Base-by-base conservation (phyloP, 1,140 invertebrate species). In the Pararge aegeria region DNA sequence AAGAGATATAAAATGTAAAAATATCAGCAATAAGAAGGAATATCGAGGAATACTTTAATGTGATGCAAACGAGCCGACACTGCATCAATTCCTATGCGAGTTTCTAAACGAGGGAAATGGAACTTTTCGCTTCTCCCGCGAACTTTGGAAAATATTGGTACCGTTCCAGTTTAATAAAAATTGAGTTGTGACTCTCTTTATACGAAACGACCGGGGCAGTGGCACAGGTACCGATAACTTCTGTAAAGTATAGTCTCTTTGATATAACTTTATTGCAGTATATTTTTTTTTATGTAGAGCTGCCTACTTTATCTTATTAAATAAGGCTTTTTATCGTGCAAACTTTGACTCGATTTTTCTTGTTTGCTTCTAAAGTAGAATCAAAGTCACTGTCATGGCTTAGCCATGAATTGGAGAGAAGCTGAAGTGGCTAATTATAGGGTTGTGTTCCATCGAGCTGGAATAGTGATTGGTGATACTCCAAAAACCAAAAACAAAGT, bases 161-260 rank as follows among this genome's bases (percentile, higher is more conserved):
- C 55, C 61, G 60, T 66, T 76, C 64, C 60, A 69, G 66, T 66
- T 72, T 74, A 69, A 76, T 73, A 71, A 76, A 73, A 73, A 76
- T 70, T 63, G 60, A 70, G 68, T 58, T 68, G 68, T 65, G 62
- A 56, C 51, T 59, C 15, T 42, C 38, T 48, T 37, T 44, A 38
- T 37, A 37, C 37, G 55, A 61, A 62, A 63, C 52, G 48, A 29
- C 38, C 52, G 46, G 53, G 61, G n/a, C 40, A 44, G 16, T 24
- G 40, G 40, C 30, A 74, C 68, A 68, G 66, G 61, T 68, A 55
- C 27, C 37, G 13, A 42, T 15, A 42, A 42, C 13, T 18, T 18
- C 16, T 42, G 13, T 18, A 15, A 42, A 42, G 16, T 15, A 7
- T 42, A 18, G 13, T 5, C 6, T 3, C 38, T 42, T 16, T 42